These are phyloP conservation scores for Cettia cetti DNA, from an alignment of 2,113 vertebrate species.

Conservation along the genomic window DNA sequence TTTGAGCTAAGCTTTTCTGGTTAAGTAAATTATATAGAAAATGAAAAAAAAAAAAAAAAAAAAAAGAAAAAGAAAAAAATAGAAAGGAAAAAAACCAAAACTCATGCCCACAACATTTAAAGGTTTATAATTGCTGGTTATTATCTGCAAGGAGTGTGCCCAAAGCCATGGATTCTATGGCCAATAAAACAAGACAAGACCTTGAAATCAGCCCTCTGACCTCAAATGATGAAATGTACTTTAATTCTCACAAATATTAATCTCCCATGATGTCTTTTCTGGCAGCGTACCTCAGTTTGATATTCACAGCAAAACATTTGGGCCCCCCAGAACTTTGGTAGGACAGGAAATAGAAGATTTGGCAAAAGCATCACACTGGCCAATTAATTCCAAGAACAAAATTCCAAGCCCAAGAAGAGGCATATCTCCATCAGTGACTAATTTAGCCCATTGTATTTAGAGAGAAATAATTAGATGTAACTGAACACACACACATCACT, in stretches of 20 bases:
- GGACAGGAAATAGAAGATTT: neutral
- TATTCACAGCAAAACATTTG: neutral
- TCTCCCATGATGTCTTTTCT: neutral
- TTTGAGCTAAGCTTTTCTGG: constrained; percentile 22
- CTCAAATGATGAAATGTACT: neutral
- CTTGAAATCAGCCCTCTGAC: neutral
- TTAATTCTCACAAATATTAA: neutral
- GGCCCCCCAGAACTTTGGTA: neutral
- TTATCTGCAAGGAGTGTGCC: neutral
- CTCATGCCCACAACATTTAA: neutral
- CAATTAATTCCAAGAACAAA: neutral
- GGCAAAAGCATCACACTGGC: neutral
- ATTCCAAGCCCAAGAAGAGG: neutral
- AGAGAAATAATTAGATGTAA: neutral
- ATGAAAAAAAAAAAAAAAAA: neutral
- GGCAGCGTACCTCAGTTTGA: neutral
- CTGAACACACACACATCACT: neutral
- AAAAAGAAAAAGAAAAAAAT: neutral
- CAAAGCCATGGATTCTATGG: neutral
- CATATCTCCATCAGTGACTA: neutral
- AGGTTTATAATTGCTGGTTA: constrained; percentile 37
- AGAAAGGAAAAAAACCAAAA: neutral
- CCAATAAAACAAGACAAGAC: neutral
- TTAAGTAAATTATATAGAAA: constrained; percentile 55
- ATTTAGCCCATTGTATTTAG: neutral